These are phyloP conservation scores for Lordiphosa stackelbergi DNA, from an alignment of 1,140 invertebrate genomes.

Conservation along the genomic window DNA sequence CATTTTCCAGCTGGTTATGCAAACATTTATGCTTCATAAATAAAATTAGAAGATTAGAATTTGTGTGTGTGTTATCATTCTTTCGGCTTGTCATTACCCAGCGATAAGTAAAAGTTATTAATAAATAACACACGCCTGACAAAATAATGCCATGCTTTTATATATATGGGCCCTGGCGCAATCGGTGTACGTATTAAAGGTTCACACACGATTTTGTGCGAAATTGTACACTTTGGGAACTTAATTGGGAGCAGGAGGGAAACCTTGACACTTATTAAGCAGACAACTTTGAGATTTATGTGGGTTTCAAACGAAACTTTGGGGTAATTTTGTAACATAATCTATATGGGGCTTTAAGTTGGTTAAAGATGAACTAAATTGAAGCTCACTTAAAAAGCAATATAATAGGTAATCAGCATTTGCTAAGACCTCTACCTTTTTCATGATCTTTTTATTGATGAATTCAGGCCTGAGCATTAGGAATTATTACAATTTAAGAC, in stretches of 20 bases:
- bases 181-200: not conserved
- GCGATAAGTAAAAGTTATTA: conserved; percentile 6
- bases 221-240: conserved; percentile 5
- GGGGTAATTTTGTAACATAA: not conserved
- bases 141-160: conserved; percentile 23
- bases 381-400: no score
- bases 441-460: no score
- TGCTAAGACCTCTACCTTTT: no score
- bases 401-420: no score
- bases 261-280: not conserved
- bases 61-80: not conserved
- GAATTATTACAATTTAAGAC: no score
- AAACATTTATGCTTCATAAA: conserved; percentile 28
- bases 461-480: no score
- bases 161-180: no score
- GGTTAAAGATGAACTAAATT: no score
- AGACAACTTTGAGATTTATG: conserved; percentile 17
- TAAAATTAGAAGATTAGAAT: not conserved
- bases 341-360: no score
- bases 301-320: not conserved
- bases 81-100: no score
- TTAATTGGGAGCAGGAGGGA: conserved; percentile 18
- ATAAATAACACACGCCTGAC: conserved; percentile 22
- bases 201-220: conserved; percentile 6
- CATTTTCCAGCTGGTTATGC: conserved; percentile 40